Evolutionary conservation across 2,888 invertebrate genomes (phyloP).

Genomic region (Carterocephalus palaemon): DNA sequence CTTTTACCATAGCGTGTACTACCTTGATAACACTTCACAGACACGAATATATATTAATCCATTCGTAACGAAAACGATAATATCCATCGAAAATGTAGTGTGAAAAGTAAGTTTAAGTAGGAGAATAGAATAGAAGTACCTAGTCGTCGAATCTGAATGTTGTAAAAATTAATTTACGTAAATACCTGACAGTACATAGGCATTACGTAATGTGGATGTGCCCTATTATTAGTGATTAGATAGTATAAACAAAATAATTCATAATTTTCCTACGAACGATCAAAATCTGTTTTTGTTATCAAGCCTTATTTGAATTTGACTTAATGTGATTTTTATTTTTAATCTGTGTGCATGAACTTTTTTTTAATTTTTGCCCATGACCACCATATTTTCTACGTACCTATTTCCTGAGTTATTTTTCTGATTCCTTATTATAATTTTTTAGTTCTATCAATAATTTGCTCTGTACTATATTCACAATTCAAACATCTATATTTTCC

Average conservation of each 20-base stretch:
- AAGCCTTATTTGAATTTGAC: neutral
- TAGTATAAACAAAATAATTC: slow-evolving; percentile 34
- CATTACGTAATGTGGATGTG: neutral
- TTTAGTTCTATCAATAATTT: slow-evolving; percentile 2
- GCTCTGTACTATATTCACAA: slow-evolving; percentile 1
- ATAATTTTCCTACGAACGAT: neutral
- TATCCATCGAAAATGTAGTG: slow-evolving; percentile 2
- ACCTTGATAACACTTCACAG: slow-evolving; percentile 15
- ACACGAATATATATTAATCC: slow-evolving; percentile 16
- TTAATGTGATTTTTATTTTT: slow-evolving; percentile 31
- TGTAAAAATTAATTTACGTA: too few relatives aligned
- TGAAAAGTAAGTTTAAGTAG: slow-evolving; percentile 1
- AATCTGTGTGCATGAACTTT: slow-evolving; percentile 57
- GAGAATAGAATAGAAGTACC: too few relatives aligned
- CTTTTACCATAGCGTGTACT: slow-evolving; percentile 22
- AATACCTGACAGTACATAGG: too few relatives aligned
- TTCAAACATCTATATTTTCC: slow-evolving; percentile 2
- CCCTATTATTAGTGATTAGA: neutral
- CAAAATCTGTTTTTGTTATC: neutral
- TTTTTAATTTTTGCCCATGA: slow-evolving; percentile 56
- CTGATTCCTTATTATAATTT: slow-evolving; percentile 4
- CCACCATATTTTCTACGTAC: slow-evolving; percentile 58
- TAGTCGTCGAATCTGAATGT: too few relatives aligned
- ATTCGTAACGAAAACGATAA: slow-evolving; percentile 18
- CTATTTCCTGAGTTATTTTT: slow-evolving; percentile 26